Evolutionary conservation across 2,113 vertebrate genomes (phyloP).

Genomic region (Dipodomys merriami): DNA sequence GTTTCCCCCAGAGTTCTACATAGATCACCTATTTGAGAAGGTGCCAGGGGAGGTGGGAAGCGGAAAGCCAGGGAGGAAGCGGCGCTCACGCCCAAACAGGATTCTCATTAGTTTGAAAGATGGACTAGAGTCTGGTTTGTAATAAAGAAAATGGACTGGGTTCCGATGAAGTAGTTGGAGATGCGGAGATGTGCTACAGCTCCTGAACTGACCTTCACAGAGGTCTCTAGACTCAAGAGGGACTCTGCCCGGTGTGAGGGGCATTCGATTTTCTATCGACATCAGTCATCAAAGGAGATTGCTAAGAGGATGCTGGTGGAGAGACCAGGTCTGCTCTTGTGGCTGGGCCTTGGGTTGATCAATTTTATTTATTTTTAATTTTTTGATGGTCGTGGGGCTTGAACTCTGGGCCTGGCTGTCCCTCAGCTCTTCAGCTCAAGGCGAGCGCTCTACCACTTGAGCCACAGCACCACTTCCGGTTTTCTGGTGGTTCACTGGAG

Average conservation of each 20-base stretch:
- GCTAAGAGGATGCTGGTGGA: background rate
- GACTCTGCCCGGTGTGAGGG: background rate
- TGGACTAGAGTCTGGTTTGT: constrained; percentile 40
- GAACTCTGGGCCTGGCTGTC: no score
- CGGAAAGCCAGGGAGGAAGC: background rate
- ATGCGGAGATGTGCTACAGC: background rate
- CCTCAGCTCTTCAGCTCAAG: no score
- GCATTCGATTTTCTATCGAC: background rate
- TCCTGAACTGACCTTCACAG: constrained; percentile 13
- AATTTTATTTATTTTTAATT: no score
- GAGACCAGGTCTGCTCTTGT: background rate
- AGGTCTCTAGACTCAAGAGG: background rate
- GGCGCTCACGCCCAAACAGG: constrained; percentile 43
- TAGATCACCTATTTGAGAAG: background rate
- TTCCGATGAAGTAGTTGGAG: constrained; percentile 70
- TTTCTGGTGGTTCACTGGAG: no score
- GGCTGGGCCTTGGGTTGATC: background rate
- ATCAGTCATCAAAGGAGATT: background rate
- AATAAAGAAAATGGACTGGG: constrained; percentile 53
- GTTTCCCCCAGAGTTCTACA: background rate
- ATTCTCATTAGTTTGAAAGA: constrained; percentile 73
- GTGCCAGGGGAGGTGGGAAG: constrained; percentile 1
- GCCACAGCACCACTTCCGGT: no score
- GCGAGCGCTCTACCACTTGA: no score
- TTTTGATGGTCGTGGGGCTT: no score